Base-by-base conservation (phyloP, 2,113 vertebrate genomes). In the Corythaixoides concolor region DNA sequence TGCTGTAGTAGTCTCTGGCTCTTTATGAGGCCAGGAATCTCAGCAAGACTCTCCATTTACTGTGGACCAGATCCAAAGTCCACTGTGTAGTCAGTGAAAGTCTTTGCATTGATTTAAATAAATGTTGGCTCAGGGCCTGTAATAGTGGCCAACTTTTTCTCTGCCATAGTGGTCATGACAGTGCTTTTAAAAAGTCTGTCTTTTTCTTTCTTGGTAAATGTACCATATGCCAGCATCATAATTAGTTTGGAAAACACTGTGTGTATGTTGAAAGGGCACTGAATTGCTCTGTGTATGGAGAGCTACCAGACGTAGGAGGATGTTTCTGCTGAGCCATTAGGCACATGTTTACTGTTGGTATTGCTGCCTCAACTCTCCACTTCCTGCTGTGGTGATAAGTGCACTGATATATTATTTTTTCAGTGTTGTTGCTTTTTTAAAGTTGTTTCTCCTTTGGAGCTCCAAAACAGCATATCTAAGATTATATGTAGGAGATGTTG, bases 141-240 rank as follows among this genome's bases (percentile, higher is more conserved):
- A 84, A 39, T 22, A 91, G 28, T 35, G 28, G n/a, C 41, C 28
- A 90, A 30, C 24, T 33, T 88, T 81, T 91, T 77, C 70, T 91
- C 21, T 77, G 49, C n/a, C 74, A 15, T 84, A 77, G 77, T 10
- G 32, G 67, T 88, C 63, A 52, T 59, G 52, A 66, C 21, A 66
- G 41, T 39, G 55, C 19, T 80, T 86, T 92, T 77, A 24, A 64
- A 82, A 91, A 67, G 8, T 73, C 56, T 68, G 23, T 60, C 28
- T 74, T 72, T 72, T 70, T 84, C 35, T 77, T 90, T 88, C 83
- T 84, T 88, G 39, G 56, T 86, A 94, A 90, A 93, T 63, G 64
- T 67, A 63, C 72, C 90, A 90, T 86, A 75, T 93, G 85, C 59
- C 64, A 88, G 37, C 37, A 45, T 35, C 41, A 33, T 80, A 78